Base-by-base conservation (phyloP, 2,888 invertebrate species). In the Deroplatys truncata region DNA sequence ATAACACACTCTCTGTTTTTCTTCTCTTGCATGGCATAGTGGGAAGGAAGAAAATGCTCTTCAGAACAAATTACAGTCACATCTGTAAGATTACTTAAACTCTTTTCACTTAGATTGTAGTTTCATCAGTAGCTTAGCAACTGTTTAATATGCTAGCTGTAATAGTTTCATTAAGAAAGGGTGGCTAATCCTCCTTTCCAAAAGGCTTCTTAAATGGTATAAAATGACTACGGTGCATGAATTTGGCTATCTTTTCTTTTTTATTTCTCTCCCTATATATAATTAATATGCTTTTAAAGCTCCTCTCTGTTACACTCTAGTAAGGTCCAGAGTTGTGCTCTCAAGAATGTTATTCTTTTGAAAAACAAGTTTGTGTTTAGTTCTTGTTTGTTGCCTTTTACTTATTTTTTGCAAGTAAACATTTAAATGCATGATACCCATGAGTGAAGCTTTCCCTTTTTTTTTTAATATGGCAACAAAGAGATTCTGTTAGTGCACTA, bases 11-110 rank as follows among this genome's bases (percentile, higher is more conserved):
- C 86, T 90, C 84, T 90, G 87, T 93, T 91, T 94, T 93, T 94
- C 94, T 95, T 94, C 90, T 93, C 93, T 95, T 95, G 95, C 95
- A 95, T 95, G 95, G 94, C 94, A 91, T 95, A 95, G 95, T 95
- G 95, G 95, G 94, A 95, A 95, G 94, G 95, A 95, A 94, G 95
- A 95, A 94, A 95, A 95, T 95, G 95, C 95, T 94, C 95, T 95
- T 94, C 95, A 94, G 94, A 94, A 94, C 95, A 95, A 95, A 95
- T 95, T 95, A 94, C 95, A 95, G 94, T 94, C 94, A 94, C 95
- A 95, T 94, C 94, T 95, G 95, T 95, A 95, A 95, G 95, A 95
- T 93, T 91, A 91, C 89, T 91, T 91, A 90, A 90, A 88, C 90
- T 90, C 89, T 89, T 90, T 89, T 88, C 87, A 82, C 89, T 89